These are phyloP conservation scores for Chloroclysta siterata DNA, from an alignment of 2,888 invertebrate genomes.

Conservation along the genomic window DNA sequence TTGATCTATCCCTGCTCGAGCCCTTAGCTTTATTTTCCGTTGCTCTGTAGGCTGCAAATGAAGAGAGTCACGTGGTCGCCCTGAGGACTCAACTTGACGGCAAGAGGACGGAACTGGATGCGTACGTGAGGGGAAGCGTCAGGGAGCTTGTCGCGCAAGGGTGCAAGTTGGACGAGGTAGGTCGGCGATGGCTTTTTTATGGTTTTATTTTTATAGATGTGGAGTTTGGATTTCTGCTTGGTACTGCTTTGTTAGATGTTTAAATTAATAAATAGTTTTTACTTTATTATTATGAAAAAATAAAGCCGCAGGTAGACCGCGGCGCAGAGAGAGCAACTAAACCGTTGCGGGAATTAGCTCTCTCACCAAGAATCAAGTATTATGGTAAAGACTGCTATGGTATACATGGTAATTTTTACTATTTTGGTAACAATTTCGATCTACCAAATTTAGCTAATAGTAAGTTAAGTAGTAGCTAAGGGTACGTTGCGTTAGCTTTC, in stretches of 20 bases:
- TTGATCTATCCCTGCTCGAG: neutral
- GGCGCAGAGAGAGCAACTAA: too few relatives aligned
- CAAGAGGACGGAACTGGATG: conserved; percentile 80
- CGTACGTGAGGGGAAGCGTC: conserved; percentile 78
- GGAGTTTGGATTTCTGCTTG: neutral
- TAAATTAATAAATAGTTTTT: neutral
- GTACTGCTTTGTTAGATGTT: conserved; percentile 2
- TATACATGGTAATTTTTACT: neutral
- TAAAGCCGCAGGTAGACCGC: too few relatives aligned
- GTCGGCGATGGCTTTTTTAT: conserved; percentile 39
- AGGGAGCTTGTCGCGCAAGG: conserved; percentile 82
- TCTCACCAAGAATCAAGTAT: too few relatives aligned
- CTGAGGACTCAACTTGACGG: conserved; percentile 82
- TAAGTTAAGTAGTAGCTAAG: too few relatives aligned
- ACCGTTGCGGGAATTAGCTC: too few relatives aligned
- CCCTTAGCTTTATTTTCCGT: conserved; percentile 35
- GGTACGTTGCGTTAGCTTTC: too few relatives aligned
- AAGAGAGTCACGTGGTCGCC: conserved; percentile 86
- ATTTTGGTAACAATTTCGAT: neutral
- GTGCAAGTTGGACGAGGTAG: conserved; percentile 76
- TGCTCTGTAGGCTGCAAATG: conserved; percentile 86
- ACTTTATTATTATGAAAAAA: too few relatives aligned
- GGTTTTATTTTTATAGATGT: conserved; percentile 4
- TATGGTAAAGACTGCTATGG: too few relatives aligned
- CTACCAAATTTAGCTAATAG: neutral